A percentile compares a stretch with the other conserved stretches of the same genome.
Evolutionary conservation across 2,797 vertebrate species (phyloP).

Genomic region (Thunnus albacares): DNA sequence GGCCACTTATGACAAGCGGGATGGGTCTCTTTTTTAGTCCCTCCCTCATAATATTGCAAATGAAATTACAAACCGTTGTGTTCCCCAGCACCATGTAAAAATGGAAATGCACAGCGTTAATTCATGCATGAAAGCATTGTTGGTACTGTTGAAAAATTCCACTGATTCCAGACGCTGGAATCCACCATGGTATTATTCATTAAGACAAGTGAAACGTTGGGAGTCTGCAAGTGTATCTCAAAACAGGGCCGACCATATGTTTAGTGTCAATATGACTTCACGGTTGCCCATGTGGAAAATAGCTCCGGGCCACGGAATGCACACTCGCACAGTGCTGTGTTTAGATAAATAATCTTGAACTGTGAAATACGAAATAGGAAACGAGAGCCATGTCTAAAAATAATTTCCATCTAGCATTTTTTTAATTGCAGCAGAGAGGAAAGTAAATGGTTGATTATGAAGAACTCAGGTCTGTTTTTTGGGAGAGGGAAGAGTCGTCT

Average conservation of each 20-base stretch:
- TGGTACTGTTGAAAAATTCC: slow-evolving; percentile 77
- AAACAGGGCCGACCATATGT: slow-evolving; percentile 88
- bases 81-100: slow-evolving; percentile 76
- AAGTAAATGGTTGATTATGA: slow-evolving; percentile 71
- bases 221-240: slow-evolving; percentile 86
- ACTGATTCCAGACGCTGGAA: slow-evolving; percentile 82
- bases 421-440: slow-evolving; percentile 72
- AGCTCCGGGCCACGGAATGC: slow-evolving; percentile 84
- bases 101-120: slow-evolving; percentile 77
- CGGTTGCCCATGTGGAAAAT: slow-evolving; percentile 89
- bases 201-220: slow-evolving; percentile 87
- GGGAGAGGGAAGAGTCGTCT: slow-evolving; percentile 60
- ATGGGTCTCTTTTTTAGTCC: slow-evolving; percentile 55
- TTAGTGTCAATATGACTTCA: slow-evolving; percentile 91
- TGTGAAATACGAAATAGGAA: slow-evolving; percentile 78
- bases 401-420: slow-evolving; percentile 65
- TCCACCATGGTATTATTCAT: slow-evolving; percentile 88
- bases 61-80: slow-evolving; percentile 77
- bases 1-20: slow-evolving; percentile 63
- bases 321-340: slow-evolving; percentile 78
- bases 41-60: slow-evolving; percentile 75
- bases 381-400: slow-evolving; percentile 76
- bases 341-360: slow-evolving; percentile 87
- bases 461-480: slow-evolving; percentile 56
- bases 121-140: slow-evolving; percentile 84